Evolutionary conservation across 2,888 invertebrate species (phyloP), one percentile per base, ranked within the genome.

Genomic region (Leptopterna dolabrata): DNA sequence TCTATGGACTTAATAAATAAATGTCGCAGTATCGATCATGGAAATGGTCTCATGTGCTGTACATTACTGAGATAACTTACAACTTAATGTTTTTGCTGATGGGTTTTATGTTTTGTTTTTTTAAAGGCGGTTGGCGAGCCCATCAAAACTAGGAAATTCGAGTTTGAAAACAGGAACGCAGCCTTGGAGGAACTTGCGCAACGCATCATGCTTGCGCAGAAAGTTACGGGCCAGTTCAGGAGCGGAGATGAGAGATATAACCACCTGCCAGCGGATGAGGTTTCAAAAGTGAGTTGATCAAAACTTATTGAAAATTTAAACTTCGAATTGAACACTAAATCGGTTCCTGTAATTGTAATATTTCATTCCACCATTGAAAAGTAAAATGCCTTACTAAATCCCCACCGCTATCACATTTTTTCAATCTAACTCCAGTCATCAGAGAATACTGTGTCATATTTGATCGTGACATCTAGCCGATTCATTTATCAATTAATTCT

Each of bases 141-240:
- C 0, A 96, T 99, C 87, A 96, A 96, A 91, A 95, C 95, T 89
- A 94, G 98, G 76, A 95, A 95, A 90, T 92, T 94, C 63, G 99
- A 99, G 92, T 96, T 93, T 90, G 96, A 97, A 91, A 94, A 95
- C 16, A 94, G 98, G 90, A 96, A 96, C 1, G 93, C 93, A 0
- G 96, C 95, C 0, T 93, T 98, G 89, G 97, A 98, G 89, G 96
- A 96, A 90, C 94, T 97, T 76, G 95, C 96, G 63, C 93, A 94
- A 88, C 93, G 95, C 27, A 93, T 99, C 84, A 96, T 97, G 91
- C 92, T 96, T 88, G 95, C 96, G n/a, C 95, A 95, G 90, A 97
- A 97, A 91, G 95, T 95, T 41, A 92, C 96, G 4, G 96, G 96
- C 91, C 93, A 94, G 90, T 96, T 94, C 91, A 94, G 93, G n/a